A percentile compares a stretch with the other conserved stretches of the same genome.
Evolutionary conservation across 2,888 invertebrate genomes (phyloP).

Genomic region (Notodonta ziczac): DNA sequence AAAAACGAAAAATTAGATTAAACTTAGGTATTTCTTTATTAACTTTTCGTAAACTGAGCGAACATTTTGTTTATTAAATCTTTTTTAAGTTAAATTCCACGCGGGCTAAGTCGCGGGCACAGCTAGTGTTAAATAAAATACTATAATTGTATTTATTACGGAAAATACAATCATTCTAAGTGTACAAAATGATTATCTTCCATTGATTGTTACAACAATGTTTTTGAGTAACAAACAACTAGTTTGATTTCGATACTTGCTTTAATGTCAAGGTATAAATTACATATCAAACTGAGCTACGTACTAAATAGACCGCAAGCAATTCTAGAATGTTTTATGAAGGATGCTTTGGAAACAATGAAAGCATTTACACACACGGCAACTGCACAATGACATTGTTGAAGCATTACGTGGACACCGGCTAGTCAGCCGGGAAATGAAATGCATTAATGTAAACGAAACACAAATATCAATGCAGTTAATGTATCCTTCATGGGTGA

Average conservation of each 20-base stretch:
- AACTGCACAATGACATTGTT: slow-evolving; percentile 70
- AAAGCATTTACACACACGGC: slow-evolving; percentile 47
- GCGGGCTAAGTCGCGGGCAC: no score
- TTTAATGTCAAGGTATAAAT: slow-evolving; percentile 26
- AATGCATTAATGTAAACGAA: neutral
- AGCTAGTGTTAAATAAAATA: no score
- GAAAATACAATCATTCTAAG: no score
- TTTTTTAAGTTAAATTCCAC: no score
- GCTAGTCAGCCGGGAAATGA: slow-evolving; percentile 17
- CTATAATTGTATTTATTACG: no score
- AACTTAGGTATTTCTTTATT: no score
- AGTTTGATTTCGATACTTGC: neutral
- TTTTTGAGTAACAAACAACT: no score
- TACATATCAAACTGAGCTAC: slow-evolving; percentile 13
- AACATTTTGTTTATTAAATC: no score
- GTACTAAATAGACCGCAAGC: neutral
- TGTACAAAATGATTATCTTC: no score
- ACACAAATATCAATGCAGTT: neutral
- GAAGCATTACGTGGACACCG: slow-evolving; percentile 46
- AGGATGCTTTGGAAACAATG: slow-evolving; percentile 68
- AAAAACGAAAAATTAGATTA: no score
- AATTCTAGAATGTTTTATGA: slow-evolving; percentile 24
- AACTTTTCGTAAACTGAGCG: no score
- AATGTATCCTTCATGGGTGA: neutral
- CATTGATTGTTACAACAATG: no score